Conservation (phyloP, 2,888 invertebrate genomes). For the Conistra vaccinii region DNA sequence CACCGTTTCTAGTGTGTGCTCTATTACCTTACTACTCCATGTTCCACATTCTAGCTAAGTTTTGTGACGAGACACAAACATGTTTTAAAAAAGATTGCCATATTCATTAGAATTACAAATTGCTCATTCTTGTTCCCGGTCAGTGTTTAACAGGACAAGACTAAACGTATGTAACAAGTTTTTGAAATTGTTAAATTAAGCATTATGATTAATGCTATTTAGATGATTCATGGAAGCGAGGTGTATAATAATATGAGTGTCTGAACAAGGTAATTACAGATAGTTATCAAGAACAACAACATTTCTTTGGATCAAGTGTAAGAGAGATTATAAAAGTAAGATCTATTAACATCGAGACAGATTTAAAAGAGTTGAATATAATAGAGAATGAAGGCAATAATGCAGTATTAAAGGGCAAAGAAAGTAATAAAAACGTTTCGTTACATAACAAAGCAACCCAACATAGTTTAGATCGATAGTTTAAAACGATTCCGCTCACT, state of each 20-base stretch:
- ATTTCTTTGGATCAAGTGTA: constrained; percentile 11
- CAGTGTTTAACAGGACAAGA: constrained; percentile 59
- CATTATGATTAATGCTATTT: constrained; percentile 22
- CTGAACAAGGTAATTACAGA: constrained; percentile 33
- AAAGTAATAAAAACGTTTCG: constrained; percentile 21
- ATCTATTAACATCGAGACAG: neutral
- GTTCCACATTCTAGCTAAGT: neutral
- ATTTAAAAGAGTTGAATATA: neutral
- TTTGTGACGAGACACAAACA: constrained; percentile 20
- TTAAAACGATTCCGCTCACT: constrained; percentile 61
- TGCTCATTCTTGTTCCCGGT: constrained; percentile 43
- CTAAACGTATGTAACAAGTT: constrained; percentile 50
- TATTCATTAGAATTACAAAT: constrained; percentile 59
- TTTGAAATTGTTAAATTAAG: constrained; percentile 39
- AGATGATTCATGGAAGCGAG: constrained; percentile 26
- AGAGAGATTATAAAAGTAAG: constrained; percentile 3
- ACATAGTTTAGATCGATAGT: constrained; percentile 55
- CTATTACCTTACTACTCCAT: constrained; percentile 3
- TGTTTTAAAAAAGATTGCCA: constrained; percentile 30
- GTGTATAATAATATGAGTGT: constrained; percentile 14
- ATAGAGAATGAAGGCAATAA: neutral
- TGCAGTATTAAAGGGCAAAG: constrained; percentile 11
- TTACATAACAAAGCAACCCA: constrained; percentile 41
- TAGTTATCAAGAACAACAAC: constrained; percentile 23
- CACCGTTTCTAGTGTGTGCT: neutral